Evolutionary conservation across 2,113 vertebrate genomes (phyloP), one percentile per base, ranked within the genome.

Genomic region (Notarius lentiginosus): DNA sequence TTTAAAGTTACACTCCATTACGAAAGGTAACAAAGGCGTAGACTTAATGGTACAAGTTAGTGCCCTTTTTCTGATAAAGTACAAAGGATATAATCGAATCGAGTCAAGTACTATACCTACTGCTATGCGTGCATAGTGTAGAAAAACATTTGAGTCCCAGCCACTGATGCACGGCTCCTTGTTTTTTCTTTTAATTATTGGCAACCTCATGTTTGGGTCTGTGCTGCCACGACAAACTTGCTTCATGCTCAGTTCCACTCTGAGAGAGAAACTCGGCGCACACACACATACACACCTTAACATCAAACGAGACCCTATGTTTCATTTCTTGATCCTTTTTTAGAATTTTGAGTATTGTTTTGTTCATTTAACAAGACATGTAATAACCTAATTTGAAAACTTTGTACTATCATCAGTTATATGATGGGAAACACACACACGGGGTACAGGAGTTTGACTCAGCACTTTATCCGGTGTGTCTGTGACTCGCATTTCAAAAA

Each of bases 401-500:
- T 53, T 76, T 4, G 22, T 11, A 8, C 1, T 53, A 76, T 53
- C 22, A 53, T 14, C 1, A 22, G 47, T n/a, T 79, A 7, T 30
- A 1, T n/a, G 47, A 76, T 66, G n/a, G n/a, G 47, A 53, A 76
- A 76, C 72, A 85, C 49, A 49, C 41, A 27, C 20, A 75, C 87
- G 84, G 89, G 53, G 76, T 82, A 89, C 77, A 49, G 84, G 80
- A 73, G 47, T 47, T 91, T 93, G 92, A 93, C 91, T 93, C 91
- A 92, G 92, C 92, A 89, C 85, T 79, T 80, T 89, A 89, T 91
- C 51, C 27, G 89, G 90, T 88, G 89, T 79, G 63, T 90, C 89
- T 90, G 88, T 93, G 92, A 94, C 93, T 93, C 90, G 92, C 86
- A 89, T 93, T 92, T 82, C 90, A 92, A 94, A 92, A 89, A 85